Evolutionary conservation across 1,140 invertebrate species (phyloP).

Genomic region (Drosophila lacteicornis): DNA sequence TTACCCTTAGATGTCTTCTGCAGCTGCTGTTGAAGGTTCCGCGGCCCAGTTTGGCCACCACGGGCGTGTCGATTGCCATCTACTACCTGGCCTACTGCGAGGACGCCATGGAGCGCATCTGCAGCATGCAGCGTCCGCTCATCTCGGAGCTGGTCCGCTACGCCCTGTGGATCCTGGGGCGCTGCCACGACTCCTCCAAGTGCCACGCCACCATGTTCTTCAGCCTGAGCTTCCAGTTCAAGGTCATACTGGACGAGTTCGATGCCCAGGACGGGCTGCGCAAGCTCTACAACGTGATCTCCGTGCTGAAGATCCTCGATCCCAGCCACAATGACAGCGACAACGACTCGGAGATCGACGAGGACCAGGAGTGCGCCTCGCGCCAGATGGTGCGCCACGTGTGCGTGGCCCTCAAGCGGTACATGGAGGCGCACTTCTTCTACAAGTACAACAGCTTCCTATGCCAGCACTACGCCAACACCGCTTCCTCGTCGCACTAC

Average conservation of each 20-base stretch:
- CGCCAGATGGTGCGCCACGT: slow-evolving; percentile 97
- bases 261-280: slow-evolving; percentile 96
- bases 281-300: slow-evolving; percentile 97
- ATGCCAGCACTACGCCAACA: slow-evolving; percentile 83
- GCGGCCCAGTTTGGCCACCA: slow-evolving; percentile 96
- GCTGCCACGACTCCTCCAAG: slow-evolving; percentile 97
- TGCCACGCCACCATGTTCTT: slow-evolving; percentile 99
- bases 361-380: slow-evolving; percentile 96
- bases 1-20: neutral
- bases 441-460: slow-evolving; percentile 93
- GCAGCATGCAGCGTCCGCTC: slow-evolving; percentile 91
- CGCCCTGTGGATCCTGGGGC: slow-evolving; percentile 96
- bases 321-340: slow-evolving; percentile 90
- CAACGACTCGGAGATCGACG: slow-evolving; percentile 88
- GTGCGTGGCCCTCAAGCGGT: slow-evolving; percentile 94
- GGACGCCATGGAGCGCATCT: slow-evolving; percentile 98
- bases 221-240: slow-evolving; percentile 95
- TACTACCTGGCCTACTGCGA: slow-evolving; percentile 99
- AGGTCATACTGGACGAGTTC: slow-evolving; percentile 96
- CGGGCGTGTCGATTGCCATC: slow-evolving; percentile 97
- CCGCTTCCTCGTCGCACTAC: slow-evolving; percentile 49
- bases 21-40: slow-evolving; percentile 94
- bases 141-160: slow-evolving; percentile 93
- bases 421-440: slow-evolving; percentile 96
- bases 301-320: slow-evolving; percentile 87